Conservation (phyloP, 2,888 invertebrate genomes). For the Griposia aprilina region DNA sequence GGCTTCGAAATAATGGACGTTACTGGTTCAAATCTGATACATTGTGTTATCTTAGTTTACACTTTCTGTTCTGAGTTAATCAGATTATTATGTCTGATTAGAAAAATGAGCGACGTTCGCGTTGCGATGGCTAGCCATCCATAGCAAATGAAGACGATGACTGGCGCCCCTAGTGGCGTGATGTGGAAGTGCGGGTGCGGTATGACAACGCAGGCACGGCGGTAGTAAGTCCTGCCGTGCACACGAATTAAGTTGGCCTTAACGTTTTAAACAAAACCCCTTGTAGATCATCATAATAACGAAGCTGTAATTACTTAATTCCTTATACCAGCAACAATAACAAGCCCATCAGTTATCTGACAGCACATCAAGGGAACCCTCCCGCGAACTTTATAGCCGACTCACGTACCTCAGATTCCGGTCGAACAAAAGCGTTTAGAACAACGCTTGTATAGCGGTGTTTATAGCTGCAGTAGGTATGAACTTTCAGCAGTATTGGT, state of each 20-base stretch:
- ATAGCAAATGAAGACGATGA: too few species aligned
- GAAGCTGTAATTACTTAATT: slow-evolving; percentile 25
- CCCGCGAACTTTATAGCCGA: slow-evolving; percentile 48
- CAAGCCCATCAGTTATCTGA: slow-evolving; percentile 44
- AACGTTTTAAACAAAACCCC: background rate
- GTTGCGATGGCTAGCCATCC: too few species aligned
- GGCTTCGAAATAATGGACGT: too few species aligned
- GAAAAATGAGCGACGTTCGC: too few species aligned
- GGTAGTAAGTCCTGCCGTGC: too few species aligned
- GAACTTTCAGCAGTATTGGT: background rate
- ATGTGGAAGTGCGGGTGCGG: too few species aligned
- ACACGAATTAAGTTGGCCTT: background rate
- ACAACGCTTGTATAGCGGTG: slow-evolving; percentile 19
- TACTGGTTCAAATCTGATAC: too few species aligned
- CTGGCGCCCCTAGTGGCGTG: too few species aligned
- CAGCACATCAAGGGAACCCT: slow-evolving; percentile 37
- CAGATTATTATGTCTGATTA: too few species aligned
- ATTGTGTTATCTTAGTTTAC: too few species aligned
- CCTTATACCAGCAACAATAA: slow-evolving; percentile 36
- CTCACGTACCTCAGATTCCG: slow-evolving; percentile 45
- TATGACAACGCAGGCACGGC: too few species aligned
- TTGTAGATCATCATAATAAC: slow-evolving; percentile 10
- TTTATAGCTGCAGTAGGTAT: background rate
- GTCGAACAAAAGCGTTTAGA: slow-evolving; percentile 49
- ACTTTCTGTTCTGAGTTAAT: too few species aligned